These are phyloP conservation scores for Felis chaus DNA, from an alignment of 2,113 vertebrate species.

Conservation along the genomic window DNA sequence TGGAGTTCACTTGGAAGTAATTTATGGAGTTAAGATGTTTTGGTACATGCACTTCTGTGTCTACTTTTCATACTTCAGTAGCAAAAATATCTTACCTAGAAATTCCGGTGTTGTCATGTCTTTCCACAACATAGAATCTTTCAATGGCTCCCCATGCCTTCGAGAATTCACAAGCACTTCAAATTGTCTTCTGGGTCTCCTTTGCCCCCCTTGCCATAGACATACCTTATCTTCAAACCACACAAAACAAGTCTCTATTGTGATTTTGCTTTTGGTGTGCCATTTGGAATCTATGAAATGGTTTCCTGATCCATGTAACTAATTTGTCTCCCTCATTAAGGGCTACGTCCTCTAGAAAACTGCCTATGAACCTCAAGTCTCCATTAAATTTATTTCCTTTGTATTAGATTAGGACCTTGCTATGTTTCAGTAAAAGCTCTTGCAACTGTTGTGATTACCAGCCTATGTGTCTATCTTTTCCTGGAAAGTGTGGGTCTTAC, in stretches of 20 bases:
- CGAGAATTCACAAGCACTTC: background rate
- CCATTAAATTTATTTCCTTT: background rate
- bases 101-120: background rate
- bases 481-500: background rate
- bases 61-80: background rate
- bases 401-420: background rate
- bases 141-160: background rate
- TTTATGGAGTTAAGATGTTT: background rate
- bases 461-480: background rate
- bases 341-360: background rate
- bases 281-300: background rate
- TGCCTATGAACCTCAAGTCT: background rate
- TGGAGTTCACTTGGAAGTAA: background rate
- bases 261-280: background rate
- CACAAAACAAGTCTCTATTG: background rate
- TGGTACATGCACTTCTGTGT: background rate
- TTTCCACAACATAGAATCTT: background rate
- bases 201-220: background rate
- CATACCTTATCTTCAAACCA: background rate
- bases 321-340: background rate
- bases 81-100: background rate
- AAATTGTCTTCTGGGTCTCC: background rate
- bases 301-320: background rate
- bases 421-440: background rate
- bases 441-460: background rate